Base-by-base conservation (phyloP, 2,797 vertebrate genomes). In the Chloroceryle amazona region DNA sequence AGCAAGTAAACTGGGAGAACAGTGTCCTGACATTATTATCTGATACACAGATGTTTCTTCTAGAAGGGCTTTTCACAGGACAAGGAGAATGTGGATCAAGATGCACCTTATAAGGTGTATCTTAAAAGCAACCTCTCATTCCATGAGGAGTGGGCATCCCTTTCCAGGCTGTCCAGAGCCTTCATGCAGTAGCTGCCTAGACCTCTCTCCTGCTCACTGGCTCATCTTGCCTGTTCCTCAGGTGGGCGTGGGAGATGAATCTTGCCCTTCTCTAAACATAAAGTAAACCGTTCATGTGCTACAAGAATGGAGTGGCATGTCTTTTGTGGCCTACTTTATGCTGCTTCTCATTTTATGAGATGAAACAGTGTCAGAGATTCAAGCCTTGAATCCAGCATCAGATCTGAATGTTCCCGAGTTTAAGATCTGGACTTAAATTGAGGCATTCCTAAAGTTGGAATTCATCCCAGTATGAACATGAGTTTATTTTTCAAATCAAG, bases 91-190 rank as follows among this genome's bases (percentile, higher is more conserved):
- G 31, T 65, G 22, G 37, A 26, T 78, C 46, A 60, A 83, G 23
- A 14, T 46, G 57, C 21, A 52, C 0, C 0, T 19, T 37, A 37
- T 37, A 60, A 83, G 23, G 13, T 46, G 61, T 19, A 52, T 0
- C 0, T 19, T 70, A 13, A 12, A 55, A 55, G 10, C 18, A 85
- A n/a, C 23, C 7, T 73, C 21, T 60, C 15, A 14, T 75, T 63
- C 58, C 42, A 0, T 39, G 33, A 51, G 66, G 13, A n/a, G 54
- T 23, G 29, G 39, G 19, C 18, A 42, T 47, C 8, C 9, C 68
- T 65, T 61, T 57, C 35, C 81, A 68, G 58, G 13, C 60, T 57
- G 18, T 35, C 65, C 60, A 89, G 68, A 70, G 46, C 33, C 46
- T 86, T 60, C 28, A 22, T 21, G n/a, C 20, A 39, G 22, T 29